Evolutionary conservation across 2,797 vertebrate species (phyloP), one percentile per base, ranked within the genome.

Genomic region (Varecia variegata): DNA sequence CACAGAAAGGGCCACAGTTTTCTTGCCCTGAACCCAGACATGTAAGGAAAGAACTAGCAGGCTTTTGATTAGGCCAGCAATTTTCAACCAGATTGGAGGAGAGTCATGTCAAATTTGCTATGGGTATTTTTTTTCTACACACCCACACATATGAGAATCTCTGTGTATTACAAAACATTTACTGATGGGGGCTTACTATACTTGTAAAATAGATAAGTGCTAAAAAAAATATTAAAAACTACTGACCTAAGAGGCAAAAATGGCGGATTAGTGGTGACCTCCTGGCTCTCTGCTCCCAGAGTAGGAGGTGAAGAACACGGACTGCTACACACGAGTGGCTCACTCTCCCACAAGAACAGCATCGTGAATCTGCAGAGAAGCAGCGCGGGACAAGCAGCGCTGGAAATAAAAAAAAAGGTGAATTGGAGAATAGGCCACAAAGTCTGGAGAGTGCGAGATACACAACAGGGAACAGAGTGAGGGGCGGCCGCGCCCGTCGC

Each of bases 131-230:
- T 62, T 11, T n/a, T n/a, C 35, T 21, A 80, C 23, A 52, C 9
- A 85, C 43, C 71, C 6, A 52, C 35, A 91, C 23, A 80, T 91
- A 45, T 91, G 74, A 54, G 58, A 71, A 65, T 86, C 13, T 62
- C 54, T 30, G n/a, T 38, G 13, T n/a, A 45, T 25, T 95, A 65
- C 27, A 47, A 80, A 81, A 14, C 13, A 80, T 47, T 80, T 86
- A 43, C 35, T 80, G 56, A 73, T 45, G 35, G 82, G 27, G 30
- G 62, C 18, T 70, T 56, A 13, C 4, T 43, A 1, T 80, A 12
- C 47, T 32, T 71, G n/a, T 38, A 62, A 90, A 85, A 62, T 18
- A 77, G 35, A 15, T 13, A 3, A 85, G 43, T 56, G 27, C n/a
- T 90, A 43, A 79, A 60, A 71, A 71, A 25, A 32, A 18, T 32